Conservation (phyloP, 2,888 invertebrate species). For the Diaphora mendica region DNA sequence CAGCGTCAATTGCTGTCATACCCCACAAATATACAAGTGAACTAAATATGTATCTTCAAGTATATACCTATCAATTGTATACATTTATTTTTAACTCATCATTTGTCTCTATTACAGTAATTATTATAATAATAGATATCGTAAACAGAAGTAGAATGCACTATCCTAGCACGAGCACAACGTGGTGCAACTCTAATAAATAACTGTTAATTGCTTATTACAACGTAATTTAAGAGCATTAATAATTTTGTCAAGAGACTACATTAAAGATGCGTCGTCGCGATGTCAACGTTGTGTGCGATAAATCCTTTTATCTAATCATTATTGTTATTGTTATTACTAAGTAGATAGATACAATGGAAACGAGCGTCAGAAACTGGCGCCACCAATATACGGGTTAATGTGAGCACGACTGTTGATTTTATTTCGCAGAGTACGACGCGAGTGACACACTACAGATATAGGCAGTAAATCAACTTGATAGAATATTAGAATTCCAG, state of each 20-base stretch:
- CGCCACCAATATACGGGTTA: slow-evolving; percentile 77
- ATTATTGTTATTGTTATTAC: slow-evolving; percentile 61
- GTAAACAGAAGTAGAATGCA: slow-evolving; percentile 18
- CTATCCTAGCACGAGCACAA: slow-evolving; percentile 12
- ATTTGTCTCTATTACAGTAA: not conserved
- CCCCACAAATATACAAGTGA: not conserved
- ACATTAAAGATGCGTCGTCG: slow-evolving; percentile 51
- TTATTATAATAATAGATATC: slow-evolving; percentile 6
- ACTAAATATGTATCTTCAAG: not conserved
- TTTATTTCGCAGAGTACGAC: slow-evolving; percentile 51
- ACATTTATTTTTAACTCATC: not conserved
- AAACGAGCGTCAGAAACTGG: slow-evolving; percentile 65
- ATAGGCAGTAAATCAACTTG: slow-evolving; percentile 53
- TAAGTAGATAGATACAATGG: slow-evolving; percentile 60
- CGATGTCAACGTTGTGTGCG: slow-evolving; percentile 54
- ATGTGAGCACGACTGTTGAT: slow-evolving; percentile 66
- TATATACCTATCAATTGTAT: not conserved
- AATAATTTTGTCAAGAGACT: slow-evolving; percentile 53
- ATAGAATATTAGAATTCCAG: slow-evolving; percentile 52
- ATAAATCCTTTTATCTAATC: slow-evolving; percentile 63
- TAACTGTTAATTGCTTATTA: slow-evolving; percentile 44
- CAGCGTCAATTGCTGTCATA: not conserved
- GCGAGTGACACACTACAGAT: slow-evolving; percentile 38
- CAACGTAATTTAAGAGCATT: slow-evolving; percentile 50
- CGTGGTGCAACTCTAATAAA: slow-evolving; percentile 20